These are phyloP conservation scores for Portevinia maculata DNA, from an alignment of 2,888 invertebrate genomes.

Conservation along the genomic window DNA sequence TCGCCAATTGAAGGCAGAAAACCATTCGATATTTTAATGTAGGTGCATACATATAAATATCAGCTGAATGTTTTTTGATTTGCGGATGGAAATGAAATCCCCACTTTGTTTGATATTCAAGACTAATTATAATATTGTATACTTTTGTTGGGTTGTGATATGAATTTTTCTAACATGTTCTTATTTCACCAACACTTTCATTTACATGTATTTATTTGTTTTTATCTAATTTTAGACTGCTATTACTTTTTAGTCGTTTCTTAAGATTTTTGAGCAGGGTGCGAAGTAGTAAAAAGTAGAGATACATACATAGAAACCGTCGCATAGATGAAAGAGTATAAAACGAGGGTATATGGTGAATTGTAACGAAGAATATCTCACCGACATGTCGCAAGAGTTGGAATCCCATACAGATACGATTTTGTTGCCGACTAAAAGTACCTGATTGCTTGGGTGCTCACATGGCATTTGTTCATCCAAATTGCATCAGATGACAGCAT, in stretches of 20 bases:
- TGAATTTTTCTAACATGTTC: not conserved
- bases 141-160: conserved; percentile 10
- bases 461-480: conserved; percentile 45
- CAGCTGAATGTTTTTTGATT: too few relatives aligned
- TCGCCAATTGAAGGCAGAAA: too few relatives aligned
- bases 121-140: not conserved
- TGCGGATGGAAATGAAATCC: too few relatives aligned
- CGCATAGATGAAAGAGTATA: conserved; percentile 38
- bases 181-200: not conserved
- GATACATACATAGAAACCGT: conserved; percentile 11
- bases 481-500: conserved; percentile 57
- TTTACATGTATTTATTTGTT: conserved; percentile 13
- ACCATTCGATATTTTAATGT: too few relatives aligned
- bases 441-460: conserved; percentile 34
- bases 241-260: conserved; percentile 39
- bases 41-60: too few relatives aligned
- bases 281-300: conserved; percentile 26
- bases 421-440: conserved; percentile 20
- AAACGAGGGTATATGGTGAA: conserved; percentile 14
- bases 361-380: conserved; percentile 21
- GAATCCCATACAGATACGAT: conserved; percentile 22
- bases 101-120: too few relatives aligned
- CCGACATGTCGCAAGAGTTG: conserved; percentile 24
- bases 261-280: conserved; percentile 51
- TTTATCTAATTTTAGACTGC: conserved; percentile 25